These are phyloP conservation scores for Heliconius hermathena DNA, from an alignment of 1,140 invertebrate genomes.

Conservation along the genomic window DNA sequence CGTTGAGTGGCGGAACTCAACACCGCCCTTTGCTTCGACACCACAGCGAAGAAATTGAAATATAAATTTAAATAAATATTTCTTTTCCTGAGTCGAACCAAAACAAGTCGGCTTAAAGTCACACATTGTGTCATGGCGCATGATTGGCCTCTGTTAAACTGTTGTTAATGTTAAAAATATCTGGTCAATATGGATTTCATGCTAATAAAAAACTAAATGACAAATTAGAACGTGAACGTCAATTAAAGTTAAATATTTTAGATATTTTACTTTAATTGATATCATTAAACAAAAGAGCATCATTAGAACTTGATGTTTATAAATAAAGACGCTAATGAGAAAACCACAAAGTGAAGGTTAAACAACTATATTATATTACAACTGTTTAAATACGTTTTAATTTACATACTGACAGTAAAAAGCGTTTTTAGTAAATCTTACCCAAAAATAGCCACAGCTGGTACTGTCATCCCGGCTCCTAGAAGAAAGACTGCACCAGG, in stretches of 20 bases:
- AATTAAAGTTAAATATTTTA: too few relatives aligned
- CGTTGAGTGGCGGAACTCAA: too few relatives aligned
- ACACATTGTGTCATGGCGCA: too few relatives aligned
- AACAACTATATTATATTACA: background rate
- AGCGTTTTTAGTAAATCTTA: constrained; percentile 36
- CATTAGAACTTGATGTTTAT: background rate
- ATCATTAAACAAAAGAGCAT: background rate
- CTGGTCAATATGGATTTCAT: background rate
- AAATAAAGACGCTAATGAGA: background rate
- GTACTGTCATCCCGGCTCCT: constrained; percentile 69
- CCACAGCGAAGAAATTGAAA: too few relatives aligned
- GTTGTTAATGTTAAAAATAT: background rate
- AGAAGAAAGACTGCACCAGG: constrained; percentile 80
- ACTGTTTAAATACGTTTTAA: background rate
- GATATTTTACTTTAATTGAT: background rate
- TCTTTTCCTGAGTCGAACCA: too few relatives aligned
- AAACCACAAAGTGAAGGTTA: background rate
- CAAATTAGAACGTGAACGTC: too few relatives aligned
- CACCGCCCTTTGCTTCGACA: too few relatives aligned
- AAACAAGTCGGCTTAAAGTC: too few relatives aligned
- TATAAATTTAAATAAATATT: too few relatives aligned
- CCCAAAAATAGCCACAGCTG: constrained; percentile 72
- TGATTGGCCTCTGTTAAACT: background rate
- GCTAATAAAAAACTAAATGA: too few relatives aligned
- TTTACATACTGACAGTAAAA: background rate